Conservation (phyloP, 1,140 invertebrate species). For the Drosophila pseudoananassae region DNA sequence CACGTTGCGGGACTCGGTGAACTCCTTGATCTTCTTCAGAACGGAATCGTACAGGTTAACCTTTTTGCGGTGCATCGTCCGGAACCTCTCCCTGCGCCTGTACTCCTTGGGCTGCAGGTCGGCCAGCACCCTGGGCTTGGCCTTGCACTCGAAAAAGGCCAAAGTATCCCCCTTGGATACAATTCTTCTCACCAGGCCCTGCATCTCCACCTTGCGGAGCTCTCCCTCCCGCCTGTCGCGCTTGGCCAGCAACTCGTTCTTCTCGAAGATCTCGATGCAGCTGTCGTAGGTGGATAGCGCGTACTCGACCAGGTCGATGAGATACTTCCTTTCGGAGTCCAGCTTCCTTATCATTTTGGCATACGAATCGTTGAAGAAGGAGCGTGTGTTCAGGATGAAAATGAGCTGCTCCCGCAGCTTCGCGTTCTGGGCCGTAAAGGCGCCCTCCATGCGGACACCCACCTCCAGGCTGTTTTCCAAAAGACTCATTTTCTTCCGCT, state of each 20-base stretch:
- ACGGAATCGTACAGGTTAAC: slow-evolving; percentile 63
- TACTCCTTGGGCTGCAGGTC: slow-evolving; percentile 65
- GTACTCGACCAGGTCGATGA: slow-evolving; percentile 62
- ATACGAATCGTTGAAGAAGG: slow-evolving; percentile 62
- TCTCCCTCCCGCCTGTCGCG: slow-evolving; percentile 53
- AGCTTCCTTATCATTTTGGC: slow-evolving; percentile 58
- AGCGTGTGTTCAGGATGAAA: slow-evolving; percentile 48
- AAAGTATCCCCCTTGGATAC: slow-evolving; percentile 56
- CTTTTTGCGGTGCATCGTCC: slow-evolving; percentile 54
- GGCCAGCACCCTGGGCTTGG: slow-evolving; percentile 45
- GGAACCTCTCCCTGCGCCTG: slow-evolving; percentile 48
- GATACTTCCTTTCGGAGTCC: slow-evolving; percentile 67
- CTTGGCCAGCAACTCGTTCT: slow-evolving; percentile 53
- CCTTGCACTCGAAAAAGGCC: slow-evolving; percentile 65
- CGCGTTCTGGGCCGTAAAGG: slow-evolving; percentile 48
- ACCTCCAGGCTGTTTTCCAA: slow-evolving; percentile 14
- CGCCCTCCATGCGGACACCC: slow-evolving; percentile 18
- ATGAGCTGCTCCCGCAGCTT: slow-evolving; percentile 53
- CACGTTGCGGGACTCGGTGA: slow-evolving; percentile 41
- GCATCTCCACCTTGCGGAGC: slow-evolving; percentile 44
- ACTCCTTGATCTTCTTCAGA: slow-evolving; percentile 59
- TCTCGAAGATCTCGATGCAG: slow-evolving; percentile 59
- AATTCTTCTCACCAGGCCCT: slow-evolving; percentile 59
- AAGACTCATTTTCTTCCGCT: slow-evolving; percentile 51
- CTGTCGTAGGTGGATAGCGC: slow-evolving; percentile 57